Evolutionary conservation across 2,797 vertebrate genomes (phyloP).

Genomic region (Mionectes olivaceus): DNA sequence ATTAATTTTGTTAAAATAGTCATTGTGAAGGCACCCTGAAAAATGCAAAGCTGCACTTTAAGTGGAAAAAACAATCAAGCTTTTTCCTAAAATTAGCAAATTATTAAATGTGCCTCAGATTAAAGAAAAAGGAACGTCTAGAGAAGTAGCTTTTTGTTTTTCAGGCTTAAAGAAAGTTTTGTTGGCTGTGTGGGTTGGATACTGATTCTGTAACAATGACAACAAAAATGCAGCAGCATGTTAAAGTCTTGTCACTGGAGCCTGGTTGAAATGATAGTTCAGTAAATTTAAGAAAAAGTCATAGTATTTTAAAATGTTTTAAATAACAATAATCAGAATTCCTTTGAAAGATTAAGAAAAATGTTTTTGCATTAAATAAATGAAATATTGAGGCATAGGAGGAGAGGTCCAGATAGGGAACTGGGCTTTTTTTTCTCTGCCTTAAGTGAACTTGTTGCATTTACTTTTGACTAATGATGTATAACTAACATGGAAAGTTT

Average conservation of each 20-base stretch:
- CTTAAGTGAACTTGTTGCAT: not conserved
- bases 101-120: not conserved
- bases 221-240: not conserved
- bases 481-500: not conserved
- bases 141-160: not conserved
- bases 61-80: not conserved
- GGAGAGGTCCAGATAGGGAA: not conserved
- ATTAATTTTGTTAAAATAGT: conserved; percentile 19
- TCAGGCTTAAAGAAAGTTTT: not conserved
- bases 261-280: not conserved
- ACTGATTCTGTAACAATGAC: not conserved
- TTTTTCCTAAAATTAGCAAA: not conserved
- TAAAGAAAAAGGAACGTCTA: not conserved
- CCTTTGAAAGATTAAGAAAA: not conserved
- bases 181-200: not conserved
- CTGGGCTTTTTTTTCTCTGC: not conserved
- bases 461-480: not conserved
- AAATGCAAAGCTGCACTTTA: conserved; percentile 2
- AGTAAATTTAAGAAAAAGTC: not conserved
- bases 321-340: not conserved
- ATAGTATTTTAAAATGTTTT: not conserved
- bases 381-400: not conserved
- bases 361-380: not conserved
- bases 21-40: not conserved
- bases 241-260: not conserved